A percentile compares a stretch with the other conserved stretches of the same genome.
phyloP scores from a whole-genome alignment of 1,140 invertebrate species.

The Nephotettix cincticeps region DNA sequence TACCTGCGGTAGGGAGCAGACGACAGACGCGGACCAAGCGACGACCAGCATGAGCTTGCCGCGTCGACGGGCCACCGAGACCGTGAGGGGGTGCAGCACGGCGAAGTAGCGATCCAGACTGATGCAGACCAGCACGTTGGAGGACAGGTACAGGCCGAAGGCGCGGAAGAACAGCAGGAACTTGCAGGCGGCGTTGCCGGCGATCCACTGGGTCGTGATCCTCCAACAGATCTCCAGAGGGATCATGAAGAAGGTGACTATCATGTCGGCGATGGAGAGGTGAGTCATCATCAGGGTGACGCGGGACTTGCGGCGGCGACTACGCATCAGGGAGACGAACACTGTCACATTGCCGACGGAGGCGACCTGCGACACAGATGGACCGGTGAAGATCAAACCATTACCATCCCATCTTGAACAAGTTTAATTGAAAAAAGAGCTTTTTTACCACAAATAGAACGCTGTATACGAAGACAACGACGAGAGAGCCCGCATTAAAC shows the following conservation, averaged over 20 bases:
- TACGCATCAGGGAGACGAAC: constrained; percentile 66
- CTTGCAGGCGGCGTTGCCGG: constrained; percentile 73
- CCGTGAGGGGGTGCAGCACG: constrained; percentile 69
- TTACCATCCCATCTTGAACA: too few relatives aligned
- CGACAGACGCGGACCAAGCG: constrained; percentile 67
- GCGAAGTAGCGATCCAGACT: constrained; percentile 78
- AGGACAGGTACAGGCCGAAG: constrained; percentile 80
- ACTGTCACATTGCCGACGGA: too few relatives aligned
- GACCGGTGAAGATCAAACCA: too few relatives aligned
- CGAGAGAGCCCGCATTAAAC: background rate
- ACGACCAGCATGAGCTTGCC: constrained; percentile 70
- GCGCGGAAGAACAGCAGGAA: constrained; percentile 70
- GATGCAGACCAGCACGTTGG: constrained; percentile 78
- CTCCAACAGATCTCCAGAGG: constrained; percentile 79
- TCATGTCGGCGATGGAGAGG: constrained; percentile 71
- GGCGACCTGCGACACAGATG: too few relatives aligned
- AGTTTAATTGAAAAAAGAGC: constrained; percentile 73
- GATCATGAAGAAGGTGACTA: constrained; percentile 77
- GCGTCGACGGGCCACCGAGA: constrained; percentile 64
- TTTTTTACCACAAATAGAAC: constrained; percentile 55
- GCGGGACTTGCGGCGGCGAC: constrained; percentile 65
- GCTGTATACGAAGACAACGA: background rate
- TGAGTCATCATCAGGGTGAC: constrained; percentile 77
- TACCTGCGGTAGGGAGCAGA: constrained; percentile 76
- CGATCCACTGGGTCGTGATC: constrained; percentile 74